Conservation (phyloP, 2,888 invertebrate species). For the Sphaerophoria taeniata region DNA sequence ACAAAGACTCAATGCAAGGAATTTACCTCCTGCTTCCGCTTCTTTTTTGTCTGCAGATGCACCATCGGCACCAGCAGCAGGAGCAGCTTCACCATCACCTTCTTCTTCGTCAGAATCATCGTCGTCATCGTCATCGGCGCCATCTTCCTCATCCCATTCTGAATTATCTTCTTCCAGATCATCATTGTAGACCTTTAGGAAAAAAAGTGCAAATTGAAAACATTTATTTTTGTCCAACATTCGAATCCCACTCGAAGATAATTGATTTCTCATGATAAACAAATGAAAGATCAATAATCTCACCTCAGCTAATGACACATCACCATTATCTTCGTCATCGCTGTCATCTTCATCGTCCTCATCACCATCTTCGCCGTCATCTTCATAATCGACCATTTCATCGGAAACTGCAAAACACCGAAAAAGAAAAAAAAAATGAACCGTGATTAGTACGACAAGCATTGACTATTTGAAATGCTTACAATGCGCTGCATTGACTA, state of each 20-base stretch:
- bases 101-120: constrained; percentile 84
- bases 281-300: constrained; percentile 51
- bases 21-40: constrained; percentile 76
- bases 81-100: constrained; percentile 82
- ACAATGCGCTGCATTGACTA: constrained; percentile 81
- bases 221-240: constrained; percentile 1
- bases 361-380: constrained; percentile 75
- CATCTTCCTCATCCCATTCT: constrained; percentile 86
- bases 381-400: constrained; percentile 76
- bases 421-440: constrained; percentile 75
- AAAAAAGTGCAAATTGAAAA: constrained; percentile 2
- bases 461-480: constrained; percentile 77
- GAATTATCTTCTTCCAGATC: constrained; percentile 86
- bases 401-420: constrained; percentile 75
- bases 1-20: too few relatives aligned
- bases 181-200: constrained; percentile 82
- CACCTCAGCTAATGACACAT: constrained; percentile 82
- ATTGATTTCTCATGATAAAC: background rate
- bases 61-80: constrained; percentile 79
- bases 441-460: constrained; percentile 76
- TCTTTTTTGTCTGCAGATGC: constrained; percentile 75
- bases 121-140: constrained; percentile 85
- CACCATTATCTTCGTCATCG: constrained; percentile 85
- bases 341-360: constrained; percentile 84
- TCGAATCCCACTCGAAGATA: background rate